Evolutionary conservation across 2,797 vertebrate species (phyloP), one percentile per base, ranked within the genome.

Genomic region (Hydrocynus forskahlii): DNA sequence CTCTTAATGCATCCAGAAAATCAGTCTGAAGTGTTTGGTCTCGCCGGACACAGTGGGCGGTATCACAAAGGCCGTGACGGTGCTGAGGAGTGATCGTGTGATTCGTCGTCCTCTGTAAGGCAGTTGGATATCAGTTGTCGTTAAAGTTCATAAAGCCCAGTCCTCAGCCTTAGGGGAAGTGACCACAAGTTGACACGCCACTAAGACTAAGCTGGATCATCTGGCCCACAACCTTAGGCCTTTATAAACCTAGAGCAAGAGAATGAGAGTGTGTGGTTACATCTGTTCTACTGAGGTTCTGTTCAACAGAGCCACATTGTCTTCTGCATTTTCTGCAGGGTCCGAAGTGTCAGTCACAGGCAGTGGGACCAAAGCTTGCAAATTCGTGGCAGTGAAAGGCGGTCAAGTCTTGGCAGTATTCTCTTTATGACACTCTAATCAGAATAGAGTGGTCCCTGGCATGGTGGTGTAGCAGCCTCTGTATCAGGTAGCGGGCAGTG

Each of bases 291-390:
- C 74, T 82, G 68, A 25, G 74, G 81, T 76, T 85, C 83, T 78
- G 81, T 67, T 87, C 83, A 85, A 85, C 81, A 79, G 83, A 76
- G 48, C 79, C 43, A 75, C 68, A 59, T 73, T 78, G 69, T 83
- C 86, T 48, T 72, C 60, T 68, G 38, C 48, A 40, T 57, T 23
- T 48, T 72, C 60, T 68, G 38, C 48, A 40, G 43, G 50, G 78
- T 83, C 21, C n/a, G 52, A 43, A 60, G 40, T 23, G 57, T 72
- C 25, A 16, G 57, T 45, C 68, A 68, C 48, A 73, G 81, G 81
- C 81, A 78, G 38, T 74, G 66, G 76, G 25, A 57, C 40, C 45
- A 9, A n/a, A 55, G 48, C 60, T 73, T 70, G 80, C 70, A 79
- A 81, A 75, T 74, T 63, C 29, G 12, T 50, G 76, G 81, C 62